These are phyloP conservation scores for Psix sp. DNA, from an alignment of 1,140 invertebrate species.

Conservation along the genomic window DNA sequence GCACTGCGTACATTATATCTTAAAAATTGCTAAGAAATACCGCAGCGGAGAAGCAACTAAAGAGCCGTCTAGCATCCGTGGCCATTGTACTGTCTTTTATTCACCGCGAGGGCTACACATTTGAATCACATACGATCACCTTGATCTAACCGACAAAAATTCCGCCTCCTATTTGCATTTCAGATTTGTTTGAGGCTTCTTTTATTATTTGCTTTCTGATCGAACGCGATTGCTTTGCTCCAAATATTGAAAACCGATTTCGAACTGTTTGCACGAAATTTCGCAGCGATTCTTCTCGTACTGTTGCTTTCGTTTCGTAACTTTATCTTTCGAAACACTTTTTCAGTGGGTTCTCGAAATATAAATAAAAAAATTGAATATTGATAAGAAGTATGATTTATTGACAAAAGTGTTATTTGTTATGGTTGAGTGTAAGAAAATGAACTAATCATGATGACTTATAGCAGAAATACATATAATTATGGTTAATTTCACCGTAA, in stretches of 20 bases:
- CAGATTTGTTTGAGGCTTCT: constrained; percentile 58
- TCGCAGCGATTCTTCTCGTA: too few relatives aligned
- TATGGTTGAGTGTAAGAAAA: too few relatives aligned
- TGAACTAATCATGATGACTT: too few relatives aligned
- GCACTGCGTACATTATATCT: constrained; percentile 17
- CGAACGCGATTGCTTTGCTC: constrained; percentile 43
- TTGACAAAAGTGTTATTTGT: too few relatives aligned
- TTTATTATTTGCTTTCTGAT: constrained; percentile 48
- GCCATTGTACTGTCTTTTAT: constrained; percentile 65
- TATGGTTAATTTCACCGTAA: too few relatives aligned
- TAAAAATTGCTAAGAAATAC: constrained; percentile 56
- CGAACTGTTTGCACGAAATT: too few relatives aligned
- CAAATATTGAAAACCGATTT: constrained; percentile 34
- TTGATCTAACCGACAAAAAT: constrained; percentile 64
- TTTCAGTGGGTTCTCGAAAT: too few relatives aligned
- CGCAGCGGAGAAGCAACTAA: constrained; percentile 48
- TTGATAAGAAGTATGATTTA: too few relatives aligned
- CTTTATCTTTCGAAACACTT: too few relatives aligned
- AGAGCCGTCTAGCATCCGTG: constrained; percentile 58
- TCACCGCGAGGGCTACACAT: constrained; percentile 59
- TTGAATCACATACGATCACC: constrained; percentile 64
- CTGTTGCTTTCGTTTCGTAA: too few relatives aligned
- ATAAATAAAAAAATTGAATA: too few relatives aligned
- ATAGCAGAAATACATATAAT: too few relatives aligned
- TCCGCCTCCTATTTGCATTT: constrained; percentile 63